These are phyloP conservation scores for Raja brachyura DNA, from an alignment of 2,113 vertebrate species.

Conservation along the genomic window DNA sequence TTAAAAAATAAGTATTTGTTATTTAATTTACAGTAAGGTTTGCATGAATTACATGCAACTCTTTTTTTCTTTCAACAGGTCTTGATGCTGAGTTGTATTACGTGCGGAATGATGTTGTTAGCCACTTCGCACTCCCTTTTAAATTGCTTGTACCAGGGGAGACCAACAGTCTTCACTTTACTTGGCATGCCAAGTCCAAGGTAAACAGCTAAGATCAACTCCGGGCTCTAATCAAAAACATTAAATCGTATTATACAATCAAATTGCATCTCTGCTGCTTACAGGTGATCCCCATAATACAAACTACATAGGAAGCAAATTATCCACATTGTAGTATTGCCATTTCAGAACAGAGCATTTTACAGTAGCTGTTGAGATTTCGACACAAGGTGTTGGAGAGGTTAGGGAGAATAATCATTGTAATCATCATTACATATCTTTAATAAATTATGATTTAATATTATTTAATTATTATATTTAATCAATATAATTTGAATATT, in stretches of 20 bases:
- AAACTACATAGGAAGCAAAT: neutral
- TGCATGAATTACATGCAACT: neutral
- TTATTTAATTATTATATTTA: neutral
- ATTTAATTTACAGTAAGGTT: neutral
- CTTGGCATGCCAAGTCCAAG: constrained; percentile 86
- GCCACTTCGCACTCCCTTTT: constrained; percentile 87
- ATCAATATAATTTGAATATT: too few species aligned
- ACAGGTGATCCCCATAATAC: neutral
- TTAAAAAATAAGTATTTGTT: too few species aligned
- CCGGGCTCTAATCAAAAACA: neutral
- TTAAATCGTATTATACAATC: neutral
- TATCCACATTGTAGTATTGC: neutral
- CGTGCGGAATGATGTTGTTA: constrained; percentile 86
- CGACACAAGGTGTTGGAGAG: neutral
- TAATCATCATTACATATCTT: neutral
- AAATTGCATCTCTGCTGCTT: too few species aligned
- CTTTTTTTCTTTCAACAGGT: constrained; percentile 54
- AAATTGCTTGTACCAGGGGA: constrained; percentile 84
- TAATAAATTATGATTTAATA: neutral
- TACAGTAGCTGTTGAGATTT: neutral
- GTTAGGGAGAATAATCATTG: neutral
- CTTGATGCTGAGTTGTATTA: constrained; percentile 94
- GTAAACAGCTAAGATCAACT: constrained; percentile 48
- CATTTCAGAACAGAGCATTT: neutral
- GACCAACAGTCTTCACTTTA: constrained; percentile 90